A percentile compares a stretch with the other conserved stretches of the same genome.
Evolutionary conservation across 2,888 invertebrate species (phyloP).

Genomic region (Calameuta filiformis): DNA sequence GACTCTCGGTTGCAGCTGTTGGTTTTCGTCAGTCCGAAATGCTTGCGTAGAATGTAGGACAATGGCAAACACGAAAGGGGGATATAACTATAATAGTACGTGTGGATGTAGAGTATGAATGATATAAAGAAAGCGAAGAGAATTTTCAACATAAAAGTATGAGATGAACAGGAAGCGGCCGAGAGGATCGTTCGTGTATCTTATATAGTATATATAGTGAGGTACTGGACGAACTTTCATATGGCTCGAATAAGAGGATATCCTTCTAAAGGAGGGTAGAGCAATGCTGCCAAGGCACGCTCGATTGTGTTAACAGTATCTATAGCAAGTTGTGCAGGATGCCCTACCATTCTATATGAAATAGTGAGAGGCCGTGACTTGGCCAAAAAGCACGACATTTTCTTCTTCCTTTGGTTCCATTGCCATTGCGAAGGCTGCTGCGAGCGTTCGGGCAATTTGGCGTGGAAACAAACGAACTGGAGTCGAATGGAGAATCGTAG

Average conservation of each 20-base stretch:
- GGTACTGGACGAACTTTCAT: background rate
- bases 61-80: background rate
- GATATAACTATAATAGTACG: background rate
- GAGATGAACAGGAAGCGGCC: background rate
- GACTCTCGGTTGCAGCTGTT: background rate
- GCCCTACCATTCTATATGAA: slow-evolving; percentile 35
- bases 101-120: background rate
- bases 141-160: background rate
- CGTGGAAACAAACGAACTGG: slow-evolving; percentile 38
- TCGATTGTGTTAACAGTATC: slow-evolving; percentile 43
- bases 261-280: slow-evolving; percentile 21
- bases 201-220: background rate
- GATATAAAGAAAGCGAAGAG: background rate
- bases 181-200: background rate
- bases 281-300: slow-evolving; percentile 32
- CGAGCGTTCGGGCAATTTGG: slow-evolving; percentile 37
- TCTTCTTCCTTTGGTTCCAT: background rate
- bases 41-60: background rate
- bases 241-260: background rate
- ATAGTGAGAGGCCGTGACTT: slow-evolving; percentile 41
- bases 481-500: slow-evolving; percentile 4
- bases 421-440: background rate
- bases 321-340: slow-evolving; percentile 17
- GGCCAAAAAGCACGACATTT: slow-evolving; percentile 37
- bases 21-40: background rate